Conservation (phyloP, 2,888 invertebrate species). For the Stratiomys singularior region DNA sequence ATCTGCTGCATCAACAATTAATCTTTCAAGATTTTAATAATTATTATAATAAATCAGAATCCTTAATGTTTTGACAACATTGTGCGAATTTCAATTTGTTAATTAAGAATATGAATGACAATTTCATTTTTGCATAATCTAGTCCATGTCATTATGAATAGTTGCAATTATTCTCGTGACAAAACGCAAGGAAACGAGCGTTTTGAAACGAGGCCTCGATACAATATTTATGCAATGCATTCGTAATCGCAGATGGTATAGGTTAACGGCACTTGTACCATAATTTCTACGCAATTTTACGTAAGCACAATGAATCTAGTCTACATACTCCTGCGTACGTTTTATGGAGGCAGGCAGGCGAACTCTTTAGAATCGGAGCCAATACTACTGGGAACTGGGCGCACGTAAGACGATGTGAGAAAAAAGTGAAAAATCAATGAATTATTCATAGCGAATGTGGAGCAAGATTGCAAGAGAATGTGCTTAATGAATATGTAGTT, state of each 20-base stretch:
- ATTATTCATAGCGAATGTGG: conserved; percentile 29
- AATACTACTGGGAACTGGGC: background rate
- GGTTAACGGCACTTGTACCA: background rate
- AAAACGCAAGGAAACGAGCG: too few species aligned
- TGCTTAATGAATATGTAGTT: conserved; percentile 1
- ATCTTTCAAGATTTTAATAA: too few species aligned
- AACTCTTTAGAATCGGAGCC: background rate
- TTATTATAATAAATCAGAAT: too few species aligned
- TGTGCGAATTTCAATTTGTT: too few species aligned
- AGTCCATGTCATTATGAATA: too few species aligned
- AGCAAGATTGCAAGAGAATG: background rate
- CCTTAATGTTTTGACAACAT: too few species aligned
- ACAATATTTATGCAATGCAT: conserved; percentile 25
- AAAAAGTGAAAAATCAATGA: conserved; percentile 27
- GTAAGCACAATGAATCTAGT: too few species aligned
- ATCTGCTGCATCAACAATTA: too few species aligned
- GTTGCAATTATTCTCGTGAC: too few species aligned
- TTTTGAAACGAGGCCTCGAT: background rate
- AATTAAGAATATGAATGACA: too few species aligned
- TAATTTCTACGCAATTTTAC: background rate
- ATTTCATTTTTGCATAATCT: too few species aligned
- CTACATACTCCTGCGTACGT: background rate
- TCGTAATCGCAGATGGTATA: conserved; percentile 22
- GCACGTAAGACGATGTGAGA: background rate
- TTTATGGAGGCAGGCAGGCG: background rate